Base-by-base conservation (phyloP, 2,888 invertebrate genomes). In the Mallateleia sp. region DNA sequence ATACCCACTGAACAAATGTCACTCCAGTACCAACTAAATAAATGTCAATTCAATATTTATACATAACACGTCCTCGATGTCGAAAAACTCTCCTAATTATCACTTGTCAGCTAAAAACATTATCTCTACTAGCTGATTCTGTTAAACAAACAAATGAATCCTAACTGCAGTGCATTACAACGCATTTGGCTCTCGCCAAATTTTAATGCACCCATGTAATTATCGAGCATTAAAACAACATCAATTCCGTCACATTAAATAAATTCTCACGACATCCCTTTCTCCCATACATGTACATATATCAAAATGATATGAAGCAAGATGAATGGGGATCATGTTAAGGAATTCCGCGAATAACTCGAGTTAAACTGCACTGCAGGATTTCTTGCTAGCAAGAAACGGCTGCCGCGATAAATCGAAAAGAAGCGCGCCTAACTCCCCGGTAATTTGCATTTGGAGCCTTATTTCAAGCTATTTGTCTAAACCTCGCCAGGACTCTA, bases 381-480 rank as follows among this genome's bases (percentile, higher is more conserved):
- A 71, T 84, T 89, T 88, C 64, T 47, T 15, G 50, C 64, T 69
- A 58, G 47, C 71, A 74, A 87, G 85, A 71, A 80, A 67, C 45
- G 45, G 60, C 28, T n/a, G 18, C 18, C 45, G 80, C 89, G 86
- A 91, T 91, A 91, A 92, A 91, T 91, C 87, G 88, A 85, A 85
- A 82, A 79, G 62, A 79, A 85, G 72, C 52, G 60, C 81, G 71
- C n/a, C 75, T 64, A 64, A 72, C 58, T 67, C 72, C 67, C 14
- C 50, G 34, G 72, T 85, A 86, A 92, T 93, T 93, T 92, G 90
- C 92, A 93, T 93, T 89, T 87, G 89, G 81, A 90, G 91, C 91
- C 91, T 92, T 91, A 93, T 91, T 93, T 92, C 89, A 81, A 77
- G 83, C 90, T 91, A 91, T 92, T 92, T 91, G 91, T 92, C 91